These are phyloP conservation scores for Nyctereutes procyonoides DNA, from an alignment of 2,113 vertebrate genomes.

Conservation along the genomic window DNA sequence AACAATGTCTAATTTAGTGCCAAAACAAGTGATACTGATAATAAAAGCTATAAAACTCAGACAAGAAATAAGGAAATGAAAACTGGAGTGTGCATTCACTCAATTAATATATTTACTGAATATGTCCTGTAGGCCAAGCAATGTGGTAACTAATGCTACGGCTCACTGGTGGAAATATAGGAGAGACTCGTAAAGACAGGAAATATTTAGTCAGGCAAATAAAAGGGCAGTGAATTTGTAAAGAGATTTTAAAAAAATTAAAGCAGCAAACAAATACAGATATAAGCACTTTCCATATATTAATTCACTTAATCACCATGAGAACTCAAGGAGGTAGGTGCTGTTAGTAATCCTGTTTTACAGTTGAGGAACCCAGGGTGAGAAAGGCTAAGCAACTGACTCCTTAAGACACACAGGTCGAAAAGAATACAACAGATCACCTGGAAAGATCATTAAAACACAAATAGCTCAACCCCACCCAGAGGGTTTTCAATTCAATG, in stretches of 20 bases:
- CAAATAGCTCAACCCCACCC: not conserved
- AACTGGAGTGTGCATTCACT: not conserved
- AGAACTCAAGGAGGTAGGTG: not conserved
- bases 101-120: not conserved
- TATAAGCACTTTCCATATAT: not conserved
- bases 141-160: not conserved
- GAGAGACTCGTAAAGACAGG: not conserved
- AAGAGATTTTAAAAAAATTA: not conserved
- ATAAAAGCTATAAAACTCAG: slow-evolving; percentile 32
- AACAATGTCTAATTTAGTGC: not conserved
- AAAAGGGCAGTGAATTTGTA: not conserved
- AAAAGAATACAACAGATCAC: not conserved
- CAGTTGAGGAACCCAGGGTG: not conserved
- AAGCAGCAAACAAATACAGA: not conserved
- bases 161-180: not conserved
- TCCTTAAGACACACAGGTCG: not conserved
- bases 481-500: not conserved
- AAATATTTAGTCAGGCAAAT: not conserved
- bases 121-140: not conserved
- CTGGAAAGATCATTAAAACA: not conserved
- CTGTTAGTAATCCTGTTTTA: not conserved
- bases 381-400: not conserved
- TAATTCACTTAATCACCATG: not conserved
- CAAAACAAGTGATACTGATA: not conserved
- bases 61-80: slow-evolving; percentile 46